Base-by-base conservation (phyloP, 2,888 invertebrate species). In the Platycheirus albimanus region DNA sequence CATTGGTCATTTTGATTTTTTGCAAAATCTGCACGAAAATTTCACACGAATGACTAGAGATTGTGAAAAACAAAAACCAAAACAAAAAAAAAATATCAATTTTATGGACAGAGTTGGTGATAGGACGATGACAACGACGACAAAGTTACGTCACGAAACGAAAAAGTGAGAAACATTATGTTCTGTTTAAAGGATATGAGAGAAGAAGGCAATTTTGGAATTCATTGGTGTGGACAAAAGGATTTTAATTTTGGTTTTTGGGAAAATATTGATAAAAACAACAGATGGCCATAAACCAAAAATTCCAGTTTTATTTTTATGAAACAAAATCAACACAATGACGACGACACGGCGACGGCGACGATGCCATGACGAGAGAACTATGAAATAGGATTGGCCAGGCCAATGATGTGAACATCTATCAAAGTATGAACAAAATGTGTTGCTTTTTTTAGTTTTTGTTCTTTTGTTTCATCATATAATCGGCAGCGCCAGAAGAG, bases 201-300 rank as follows among this genome's bases (percentile, higher is more conserved):
- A 10, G 3, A 17, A 13, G 24, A 15, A 41, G 15, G 15, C 41
- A 11, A 19, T 58, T 58, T 13, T 41, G 15, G 24, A 58, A 28
- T 28, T 41, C 58, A 58, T 58, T 41, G 58, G 11, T 58, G 58
- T 58, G 58, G 11, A 58, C 41, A 58, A 58, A 58, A 41, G 41
- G 58, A 41, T 58, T 58, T 58, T 58, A 58, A 58, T 58, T 41
- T 58, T 24, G 58, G 58, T 24, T 13, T 41, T 13, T 41, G 41
- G 11, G 41, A 58, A 58, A 58, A 58, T 41, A 41, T 58, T 58
- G 41, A 58, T 58, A 10, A 28, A n/a, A 58, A 58, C 58, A 58
- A 58, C 58, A 58, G 58, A 58, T 58, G 58, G 38, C 11, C 58
- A 41, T 41, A 58, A 58, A 41, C 41, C 56, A 41, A 58, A 56